A percentile compares a stretch with the other conserved stretches of the same genome.
phyloP scores from a whole-genome alignment of 2,888 invertebrate genomes.

The Drosophila borealis region DNA sequence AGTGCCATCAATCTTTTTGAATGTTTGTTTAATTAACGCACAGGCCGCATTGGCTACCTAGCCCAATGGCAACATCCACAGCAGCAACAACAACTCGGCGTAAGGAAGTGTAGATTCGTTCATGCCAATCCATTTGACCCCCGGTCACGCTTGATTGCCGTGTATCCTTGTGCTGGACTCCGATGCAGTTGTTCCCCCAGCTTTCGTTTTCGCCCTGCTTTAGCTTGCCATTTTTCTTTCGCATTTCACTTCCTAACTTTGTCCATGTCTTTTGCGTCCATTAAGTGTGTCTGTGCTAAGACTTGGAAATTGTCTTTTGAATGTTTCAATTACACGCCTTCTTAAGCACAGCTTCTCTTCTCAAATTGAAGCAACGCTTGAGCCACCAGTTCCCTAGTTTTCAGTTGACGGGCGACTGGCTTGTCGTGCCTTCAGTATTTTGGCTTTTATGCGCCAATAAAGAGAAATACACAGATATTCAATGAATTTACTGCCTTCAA shows the following conservation, averaged over 20 bases:
- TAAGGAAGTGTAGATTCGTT: constrained; percentile 48
- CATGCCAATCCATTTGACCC: constrained; percentile 71
- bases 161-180: constrained; percentile 21
- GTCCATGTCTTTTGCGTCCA: constrained; percentile 78
- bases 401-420: constrained; percentile 33
- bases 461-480: constrained; percentile 76
- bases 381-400: constrained; percentile 40
- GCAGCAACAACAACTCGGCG: constrained; percentile 33
- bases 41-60: constrained; percentile 63
- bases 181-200: constrained; percentile 49
- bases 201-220: constrained; percentile 22
- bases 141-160: constrained; percentile 69
- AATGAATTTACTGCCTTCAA: constrained; percentile 70
- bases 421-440: constrained; percentile 46
- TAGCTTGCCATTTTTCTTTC: constrained; percentile 71
- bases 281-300: constrained; percentile 84
- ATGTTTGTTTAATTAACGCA: constrained; percentile 79
- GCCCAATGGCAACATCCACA: constrained; percentile 12
- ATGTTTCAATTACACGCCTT: constrained; percentile 86
- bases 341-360: constrained; percentile 85
- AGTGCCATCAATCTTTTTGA: constrained; percentile 82
- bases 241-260: constrained; percentile 76
- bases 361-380: constrained; percentile 70
- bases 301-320: constrained; percentile 85
- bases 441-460: constrained; percentile 77